These are phyloP conservation scores for Microcebus lehilahytsara DNA, from an alignment of 2,113 vertebrate genomes.

Conservation along the genomic window DNA sequence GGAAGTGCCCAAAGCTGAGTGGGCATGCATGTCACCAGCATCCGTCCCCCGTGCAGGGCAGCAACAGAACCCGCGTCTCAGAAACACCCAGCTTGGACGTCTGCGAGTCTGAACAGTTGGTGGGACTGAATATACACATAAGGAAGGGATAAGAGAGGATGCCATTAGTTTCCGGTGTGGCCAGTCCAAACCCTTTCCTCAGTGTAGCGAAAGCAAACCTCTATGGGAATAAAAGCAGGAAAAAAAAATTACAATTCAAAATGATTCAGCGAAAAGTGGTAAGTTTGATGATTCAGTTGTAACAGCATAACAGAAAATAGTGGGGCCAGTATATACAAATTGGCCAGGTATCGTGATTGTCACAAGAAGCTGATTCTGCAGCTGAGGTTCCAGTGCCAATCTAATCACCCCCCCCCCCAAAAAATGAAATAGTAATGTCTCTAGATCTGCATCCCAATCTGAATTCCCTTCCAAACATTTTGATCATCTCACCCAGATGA, in stretches of 20 bases:
- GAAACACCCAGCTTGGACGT: neutral
- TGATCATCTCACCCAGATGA: neutral
- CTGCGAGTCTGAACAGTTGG: neutral
- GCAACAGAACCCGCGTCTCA: neutral
- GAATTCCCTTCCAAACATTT: neutral
- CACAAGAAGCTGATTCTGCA: neutral
- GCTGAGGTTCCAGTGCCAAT: fast-evolving
- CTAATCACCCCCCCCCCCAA: neutral
- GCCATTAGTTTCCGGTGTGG: neutral
- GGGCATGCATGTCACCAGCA: neutral
- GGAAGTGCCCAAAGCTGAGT: neutral
- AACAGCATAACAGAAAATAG: neutral
- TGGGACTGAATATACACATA: neutral
- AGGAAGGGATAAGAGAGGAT: neutral
- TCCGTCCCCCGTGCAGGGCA: neutral
- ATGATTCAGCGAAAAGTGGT: neutral
- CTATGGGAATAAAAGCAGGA: neutral
- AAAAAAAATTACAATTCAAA: neutral
- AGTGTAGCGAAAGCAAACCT: neutral
- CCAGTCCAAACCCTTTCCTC: neutral
- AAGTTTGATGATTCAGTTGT: neutral
- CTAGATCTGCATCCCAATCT: neutral
- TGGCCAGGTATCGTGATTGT: neutral
- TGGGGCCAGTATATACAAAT: neutral
- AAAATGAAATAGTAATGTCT: neutral